phyloP scores from a whole-genome alignment of 2,797 vertebrate genomes.

The Gallirallus australis region DNA sequence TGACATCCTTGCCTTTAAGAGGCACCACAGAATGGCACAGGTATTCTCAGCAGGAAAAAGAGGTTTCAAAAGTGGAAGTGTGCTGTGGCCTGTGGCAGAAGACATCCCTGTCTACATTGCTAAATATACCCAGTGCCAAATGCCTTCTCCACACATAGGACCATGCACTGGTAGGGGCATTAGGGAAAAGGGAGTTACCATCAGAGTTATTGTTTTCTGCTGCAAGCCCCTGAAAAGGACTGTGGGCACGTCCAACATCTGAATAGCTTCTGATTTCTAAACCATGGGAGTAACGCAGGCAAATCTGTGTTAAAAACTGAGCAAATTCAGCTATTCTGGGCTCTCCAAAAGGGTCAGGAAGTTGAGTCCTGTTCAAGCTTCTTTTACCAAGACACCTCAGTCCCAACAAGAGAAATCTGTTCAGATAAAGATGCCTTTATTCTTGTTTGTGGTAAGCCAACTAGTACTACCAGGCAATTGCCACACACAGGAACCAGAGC shows the following conservation, averaged over 20 bases:
- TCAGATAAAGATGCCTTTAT: neutral
- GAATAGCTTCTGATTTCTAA: neutral
- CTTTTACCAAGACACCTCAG: neutral
- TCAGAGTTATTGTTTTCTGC: neutral
- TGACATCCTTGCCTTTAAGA: neutral
- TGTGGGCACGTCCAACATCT: neutral
- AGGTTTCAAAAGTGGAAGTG: neutral
- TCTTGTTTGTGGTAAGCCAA: neutral
- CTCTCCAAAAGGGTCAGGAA: neutral
- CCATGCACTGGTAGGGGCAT: rapidly evolving
- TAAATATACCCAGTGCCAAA: neutral
- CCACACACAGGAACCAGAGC: neutral
- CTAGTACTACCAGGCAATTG: neutral
- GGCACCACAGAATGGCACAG: neutral
- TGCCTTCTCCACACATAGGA: neutral
- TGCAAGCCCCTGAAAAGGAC: neutral
- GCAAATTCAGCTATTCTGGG: neutral
- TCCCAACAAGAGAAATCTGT: neutral
- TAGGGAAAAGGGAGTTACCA: neutral
- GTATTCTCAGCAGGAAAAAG: neutral
- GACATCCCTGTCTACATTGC: neutral
- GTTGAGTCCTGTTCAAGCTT: neutral
- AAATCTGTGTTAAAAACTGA: neutral
- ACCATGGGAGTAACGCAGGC: neutral
- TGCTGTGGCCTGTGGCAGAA: rapidly evolving